Base-by-base conservation (phyloP, 2,888 invertebrate species). In the Allygus modestus region DNA sequence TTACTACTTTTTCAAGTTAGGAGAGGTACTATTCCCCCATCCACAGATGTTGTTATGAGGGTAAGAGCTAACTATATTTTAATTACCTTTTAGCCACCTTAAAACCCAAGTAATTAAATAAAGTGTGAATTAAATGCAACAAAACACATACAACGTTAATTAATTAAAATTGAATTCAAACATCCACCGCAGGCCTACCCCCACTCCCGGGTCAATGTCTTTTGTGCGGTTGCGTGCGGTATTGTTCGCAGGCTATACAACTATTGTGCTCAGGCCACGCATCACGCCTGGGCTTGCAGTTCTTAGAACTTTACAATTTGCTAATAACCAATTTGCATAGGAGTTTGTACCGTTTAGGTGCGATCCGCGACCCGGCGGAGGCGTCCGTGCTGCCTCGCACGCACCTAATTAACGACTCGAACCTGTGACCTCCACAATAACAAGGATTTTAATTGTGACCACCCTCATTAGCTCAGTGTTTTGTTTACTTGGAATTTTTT, bases 311-410 rank as follows among this genome's bases (percentile, higher is more conserved):
- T 12, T n/a, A 69, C 69, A 69, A 69, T 69, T 37, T 17, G 69
- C 69, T 69, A 37, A 69, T 69, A 69, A 69, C 37, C 69, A 69
- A 69, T 69, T 69, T 69, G 69, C 69, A 69, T 69, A 37, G 37
- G 37, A 37, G 37, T 69, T 28, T 69, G 37, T 31, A 37, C 69
- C 58, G 58, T 58, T 58, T 58, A 37, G 5, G n/a, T n/a, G n/a
- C n/a, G n/a, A n/a, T n/a, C n/a, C n/a, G n/a, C n/a, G n/a, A n/a
- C 37, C 37, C 5, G 37, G 69, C 20, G 58, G 7, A 58, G 58
- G 58, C 23, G 58, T 20, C 58, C 23, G 23, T 20, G 37, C 37
- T 37, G 31, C 2, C 31, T 15, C 17, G 33, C 69, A 31, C 37
- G 69, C 31, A 69, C 33, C 31, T 69, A 31, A 69, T 69, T 69